Evolutionary conservation across 1,140 invertebrate genomes (phyloP).

Genomic region (Nebria ingens): DNA sequence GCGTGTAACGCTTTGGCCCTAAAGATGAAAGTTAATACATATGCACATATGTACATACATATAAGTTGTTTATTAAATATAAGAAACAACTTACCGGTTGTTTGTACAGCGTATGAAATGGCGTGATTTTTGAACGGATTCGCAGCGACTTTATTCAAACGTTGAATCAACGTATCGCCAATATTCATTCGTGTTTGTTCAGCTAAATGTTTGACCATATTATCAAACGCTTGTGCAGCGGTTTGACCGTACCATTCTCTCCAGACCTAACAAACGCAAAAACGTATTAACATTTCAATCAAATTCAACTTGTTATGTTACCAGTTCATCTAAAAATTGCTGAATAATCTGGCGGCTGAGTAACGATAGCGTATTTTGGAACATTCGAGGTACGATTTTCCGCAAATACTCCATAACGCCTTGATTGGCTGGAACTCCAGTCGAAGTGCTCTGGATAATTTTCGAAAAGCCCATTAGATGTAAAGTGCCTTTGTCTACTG

Average conservation of each 20-base stretch:
- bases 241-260: slow-evolving; percentile 62
- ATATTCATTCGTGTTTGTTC: slow-evolving; percentile 59
- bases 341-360: slow-evolving; percentile 76
- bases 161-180: slow-evolving; percentile 36
- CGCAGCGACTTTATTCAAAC: slow-evolving; percentile 47
- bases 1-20: slow-evolving; percentile 18
- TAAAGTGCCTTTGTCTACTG: slow-evolving; percentile 68
- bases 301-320: slow-evolving; percentile 48
- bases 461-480: slow-evolving; percentile 65
- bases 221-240: slow-evolving; percentile 67
- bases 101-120: neutral
- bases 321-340: slow-evolving; percentile 79
- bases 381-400: slow-evolving; percentile 78
- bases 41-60: too few species aligned
- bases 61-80: too few species aligned
- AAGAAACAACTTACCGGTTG: too few species aligned
- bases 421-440: slow-evolving; percentile 51
- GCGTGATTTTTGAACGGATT: slow-evolving; percentile 62
- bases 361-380: slow-evolving; percentile 75
- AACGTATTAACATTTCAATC: slow-evolving; percentile 29
- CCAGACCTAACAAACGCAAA: slow-evolving; percentile 21
- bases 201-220: slow-evolving; percentile 64
- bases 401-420: slow-evolving; percentile 80
- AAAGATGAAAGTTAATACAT: too few species aligned
- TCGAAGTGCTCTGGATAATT: slow-evolving; percentile 56